Evolutionary conservation across 2,113 vertebrate species (phyloP).

Genomic region (Pyrgilauda ruficollis): DNA sequence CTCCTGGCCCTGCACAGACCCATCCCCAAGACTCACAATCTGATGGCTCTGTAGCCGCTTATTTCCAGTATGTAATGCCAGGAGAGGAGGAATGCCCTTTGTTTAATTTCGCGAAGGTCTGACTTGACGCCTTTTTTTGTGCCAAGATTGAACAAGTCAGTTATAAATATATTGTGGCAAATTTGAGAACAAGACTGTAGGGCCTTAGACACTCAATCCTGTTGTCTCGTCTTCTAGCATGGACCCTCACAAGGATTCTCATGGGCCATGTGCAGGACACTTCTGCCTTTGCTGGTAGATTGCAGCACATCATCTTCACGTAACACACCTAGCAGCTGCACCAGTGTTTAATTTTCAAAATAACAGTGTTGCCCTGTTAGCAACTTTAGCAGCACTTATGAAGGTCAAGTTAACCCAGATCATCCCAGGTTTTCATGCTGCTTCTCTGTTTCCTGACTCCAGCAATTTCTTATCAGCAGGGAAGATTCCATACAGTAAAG

Average conservation of each 20-base stretch:
- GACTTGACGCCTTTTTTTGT: not conserved
- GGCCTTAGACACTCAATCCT: not conserved
- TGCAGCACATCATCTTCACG: not conserved
- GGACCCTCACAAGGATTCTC: not conserved
- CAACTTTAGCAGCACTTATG: not conserved
- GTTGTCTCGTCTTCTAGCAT: not conserved
- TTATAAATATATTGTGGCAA: not conserved
- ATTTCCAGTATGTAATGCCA: not conserved
- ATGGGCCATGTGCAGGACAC: accelerated
- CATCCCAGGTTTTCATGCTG: not conserved
- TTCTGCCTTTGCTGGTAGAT: not conserved
- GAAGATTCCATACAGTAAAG: not conserved
- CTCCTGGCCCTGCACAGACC: not conserved
- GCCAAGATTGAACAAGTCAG: not conserved
- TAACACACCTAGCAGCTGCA: not conserved
- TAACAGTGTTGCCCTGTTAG: not conserved
- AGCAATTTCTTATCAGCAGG: not conserved
- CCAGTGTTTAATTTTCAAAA: not conserved
- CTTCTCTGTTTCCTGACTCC: not conserved
- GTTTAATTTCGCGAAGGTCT: not conserved
- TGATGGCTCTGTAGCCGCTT: not conserved
- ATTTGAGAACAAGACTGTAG: not conserved
- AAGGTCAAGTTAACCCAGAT: not conserved
- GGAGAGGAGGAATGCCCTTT: not conserved
- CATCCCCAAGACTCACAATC: not conserved